Percentiles rank a stretch among this genome's conserved stretches.
Evolutionary conservation across 2,797 vertebrate species (phyloP).

Genomic region (Acipenser ruthenus): DNA sequence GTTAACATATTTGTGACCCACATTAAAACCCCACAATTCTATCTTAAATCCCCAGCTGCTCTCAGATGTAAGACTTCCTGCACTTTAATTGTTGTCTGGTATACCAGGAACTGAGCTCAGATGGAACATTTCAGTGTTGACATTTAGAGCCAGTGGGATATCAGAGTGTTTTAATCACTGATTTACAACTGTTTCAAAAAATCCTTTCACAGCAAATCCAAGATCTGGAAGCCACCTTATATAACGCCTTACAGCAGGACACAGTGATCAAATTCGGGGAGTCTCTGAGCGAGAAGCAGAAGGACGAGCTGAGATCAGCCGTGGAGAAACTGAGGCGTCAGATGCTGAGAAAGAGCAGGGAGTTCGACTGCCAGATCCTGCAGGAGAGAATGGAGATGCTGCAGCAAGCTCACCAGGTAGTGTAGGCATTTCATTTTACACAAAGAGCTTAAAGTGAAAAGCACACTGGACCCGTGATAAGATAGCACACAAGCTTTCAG

Average conservation of each 20-base stretch:
- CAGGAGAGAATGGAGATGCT: conserved; percentile 97
- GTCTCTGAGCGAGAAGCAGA: conserved; percentile 83
- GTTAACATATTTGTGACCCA: too few relatives aligned
- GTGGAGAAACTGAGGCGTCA: conserved; percentile 93
- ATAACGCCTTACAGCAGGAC: conserved; percentile 96
- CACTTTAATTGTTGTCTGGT: too few relatives aligned
- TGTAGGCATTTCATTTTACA: not conserved
- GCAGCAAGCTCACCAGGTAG: conserved; percentile 94
- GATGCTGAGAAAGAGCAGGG: conserved; percentile 95
- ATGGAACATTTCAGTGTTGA: not conserved
- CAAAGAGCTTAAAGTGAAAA: too few relatives aligned
- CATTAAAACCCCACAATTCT: too few relatives aligned
- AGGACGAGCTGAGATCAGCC: conserved; percentile 82
- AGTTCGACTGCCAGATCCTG: conserved; percentile 94
- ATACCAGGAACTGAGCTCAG: not conserved
- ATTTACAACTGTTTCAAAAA: not conserved
- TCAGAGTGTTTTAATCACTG: not conserved
- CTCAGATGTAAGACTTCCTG: too few relatives aligned
- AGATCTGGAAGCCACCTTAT: conserved; percentile 94
- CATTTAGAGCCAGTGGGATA: not conserved
- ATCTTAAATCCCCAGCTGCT: too few relatives aligned
- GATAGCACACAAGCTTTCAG: too few relatives aligned
- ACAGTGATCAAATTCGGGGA: conserved; percentile 95
- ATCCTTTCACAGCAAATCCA: conserved; percentile 84
- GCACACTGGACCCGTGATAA: too few relatives aligned